Percentiles rank a stretch among this genome's conserved stretches.
Evolutionary conservation across 2,113 vertebrate genomes (phyloP).

Genomic region (Nyctereutes procyonoides): DNA sequence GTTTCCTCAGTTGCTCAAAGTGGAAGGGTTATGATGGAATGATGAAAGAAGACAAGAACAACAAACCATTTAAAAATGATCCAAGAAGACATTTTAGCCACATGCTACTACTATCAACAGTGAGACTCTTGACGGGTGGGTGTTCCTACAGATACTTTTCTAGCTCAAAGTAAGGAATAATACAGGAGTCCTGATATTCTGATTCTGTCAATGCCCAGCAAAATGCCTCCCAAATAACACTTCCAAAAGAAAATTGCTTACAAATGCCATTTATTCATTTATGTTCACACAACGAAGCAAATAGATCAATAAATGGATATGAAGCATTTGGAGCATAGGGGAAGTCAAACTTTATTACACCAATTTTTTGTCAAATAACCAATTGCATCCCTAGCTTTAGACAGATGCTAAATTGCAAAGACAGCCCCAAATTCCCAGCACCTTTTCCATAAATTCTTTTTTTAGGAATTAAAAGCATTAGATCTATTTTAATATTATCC

Average conservation of each 20-base stretch:
- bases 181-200: neutral
- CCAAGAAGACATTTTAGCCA: neutral
- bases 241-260: neutral
- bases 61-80: neutral
- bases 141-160: neutral
- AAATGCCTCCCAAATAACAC: neutral
- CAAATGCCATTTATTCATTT: conserved; percentile 29
- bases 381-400: conserved; percentile 39
- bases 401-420: conserved; percentile 37
- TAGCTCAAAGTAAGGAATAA: neutral
- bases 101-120: neutral
- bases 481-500: neutral
- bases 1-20: neutral
- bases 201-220: neutral
- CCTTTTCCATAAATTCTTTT: conserved; percentile 48
- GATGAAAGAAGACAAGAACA: neutral
- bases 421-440: neutral
- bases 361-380: neutral
- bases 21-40: conserved; percentile 30
- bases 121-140: neutral
- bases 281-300: conserved; percentile 51
- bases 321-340: neutral
- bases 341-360: neutral
- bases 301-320: conserved; percentile 38
- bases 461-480: conserved; percentile 65